Conservation (phyloP, 92 coral and sea anemone species). For the Phenganax marumi region DNA sequence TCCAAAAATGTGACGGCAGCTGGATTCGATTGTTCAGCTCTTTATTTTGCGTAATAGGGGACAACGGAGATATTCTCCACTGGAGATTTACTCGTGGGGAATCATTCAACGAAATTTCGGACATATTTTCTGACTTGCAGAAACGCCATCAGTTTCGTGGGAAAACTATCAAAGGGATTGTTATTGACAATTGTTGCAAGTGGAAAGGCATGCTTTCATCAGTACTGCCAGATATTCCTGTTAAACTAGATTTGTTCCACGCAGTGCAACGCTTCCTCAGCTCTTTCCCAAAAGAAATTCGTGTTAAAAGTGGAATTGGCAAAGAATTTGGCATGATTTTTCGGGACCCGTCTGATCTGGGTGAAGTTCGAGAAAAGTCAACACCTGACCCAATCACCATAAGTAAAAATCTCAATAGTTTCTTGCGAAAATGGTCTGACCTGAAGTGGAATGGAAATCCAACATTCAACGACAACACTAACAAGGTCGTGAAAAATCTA, state of each 20-base stretch:
- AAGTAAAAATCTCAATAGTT: constrained; percentile 26
- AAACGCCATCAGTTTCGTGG: not conserved
- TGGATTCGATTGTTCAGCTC: constrained; percentile 20
- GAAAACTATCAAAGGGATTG: constrained; percentile 4
- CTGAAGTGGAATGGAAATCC: constrained; percentile 18
- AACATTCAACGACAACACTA: constrained; percentile 5
- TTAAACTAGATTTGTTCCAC: constrained; percentile 34
- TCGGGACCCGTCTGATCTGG: constrained; percentile 28
- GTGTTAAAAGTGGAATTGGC: constrained; percentile 23
- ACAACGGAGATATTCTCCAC: not conserved
- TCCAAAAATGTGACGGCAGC: constrained; percentile 3
- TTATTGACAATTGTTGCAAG: constrained; percentile 29
- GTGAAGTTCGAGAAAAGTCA: constrained; percentile 7
- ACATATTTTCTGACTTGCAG: constrained; percentile 2
- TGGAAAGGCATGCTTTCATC: not conserved
- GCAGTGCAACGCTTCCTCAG: constrained; percentile 22
- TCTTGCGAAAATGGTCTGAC: constrained; percentile 29
- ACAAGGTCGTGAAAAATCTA: constrained; percentile 4
- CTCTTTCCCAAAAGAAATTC: constrained; percentile 1
- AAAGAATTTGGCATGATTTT: constrained; percentile 45
- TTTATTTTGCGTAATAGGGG: constrained; percentile 22
- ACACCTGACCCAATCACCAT: constrained; percentile 36
- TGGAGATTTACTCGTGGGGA: constrained; percentile 39
- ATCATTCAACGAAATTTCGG: constrained; percentile 26
- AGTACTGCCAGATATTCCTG: constrained; percentile 10